Conservation (phyloP, 2,888 invertebrate species). For the Meloe dianella region DNA sequence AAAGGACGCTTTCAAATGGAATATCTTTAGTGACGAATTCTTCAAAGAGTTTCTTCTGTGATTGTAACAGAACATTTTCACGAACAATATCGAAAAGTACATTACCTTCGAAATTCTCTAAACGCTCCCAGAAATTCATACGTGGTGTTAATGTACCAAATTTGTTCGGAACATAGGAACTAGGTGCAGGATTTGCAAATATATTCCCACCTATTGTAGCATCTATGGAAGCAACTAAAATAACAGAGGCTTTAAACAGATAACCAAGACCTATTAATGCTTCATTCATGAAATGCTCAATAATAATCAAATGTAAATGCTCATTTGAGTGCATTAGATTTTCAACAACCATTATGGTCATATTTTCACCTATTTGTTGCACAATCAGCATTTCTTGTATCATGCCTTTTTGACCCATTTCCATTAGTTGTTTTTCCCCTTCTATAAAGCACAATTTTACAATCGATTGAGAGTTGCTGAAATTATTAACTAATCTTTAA, state of each 20-base stretch:
- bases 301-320: conserved; percentile 51
- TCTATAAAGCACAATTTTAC: not conserved
- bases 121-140: conserved; percentile 62
- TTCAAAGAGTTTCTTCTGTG: conserved; percentile 34
- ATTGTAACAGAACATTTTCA: not conserved
- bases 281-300: conserved; percentile 61
- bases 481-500: conserved; percentile 23
- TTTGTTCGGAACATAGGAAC: conserved; percentile 55
- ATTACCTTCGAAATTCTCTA: conserved; percentile 59
- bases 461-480: not conserved
- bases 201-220: conserved; percentile 58
- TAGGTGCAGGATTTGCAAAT: conserved; percentile 59
- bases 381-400: too few species aligned
- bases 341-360: conserved; percentile 50
- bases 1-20: conserved; percentile 26
- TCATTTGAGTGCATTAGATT: conserved; percentile 48
- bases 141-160: conserved; percentile 55
- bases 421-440: not conserved
- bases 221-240: conserved; percentile 55
- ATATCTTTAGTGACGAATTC: conserved; percentile 12
- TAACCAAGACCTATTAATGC: conserved; percentile 55
- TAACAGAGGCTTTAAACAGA: conserved; percentile 49
- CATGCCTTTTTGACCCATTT: not conserved
- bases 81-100: conserved; percentile 18
- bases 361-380: not conserved